These are phyloP conservation scores for Amazona finschi DNA, from an alignment of 2,797 vertebrate species.

Conservation along the genomic window DNA sequence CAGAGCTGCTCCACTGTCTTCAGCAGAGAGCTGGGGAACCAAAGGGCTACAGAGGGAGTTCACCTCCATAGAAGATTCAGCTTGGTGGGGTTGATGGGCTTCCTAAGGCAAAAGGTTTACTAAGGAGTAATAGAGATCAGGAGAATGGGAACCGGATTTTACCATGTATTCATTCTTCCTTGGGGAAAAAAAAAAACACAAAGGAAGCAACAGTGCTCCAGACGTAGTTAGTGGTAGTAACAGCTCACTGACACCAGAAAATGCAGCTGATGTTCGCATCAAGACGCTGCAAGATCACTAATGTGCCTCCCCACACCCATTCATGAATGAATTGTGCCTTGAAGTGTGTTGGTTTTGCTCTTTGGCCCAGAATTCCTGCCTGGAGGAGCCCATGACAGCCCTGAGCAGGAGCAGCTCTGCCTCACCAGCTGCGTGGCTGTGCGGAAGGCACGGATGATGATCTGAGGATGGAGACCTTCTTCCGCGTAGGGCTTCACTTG, in stretches of 20 bases:
- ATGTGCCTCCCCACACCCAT: rapidly evolving
- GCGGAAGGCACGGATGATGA: conserved; percentile 96
- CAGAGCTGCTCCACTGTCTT: not conserved
- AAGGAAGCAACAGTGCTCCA: rapidly evolving
- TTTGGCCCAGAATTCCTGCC: not conserved
- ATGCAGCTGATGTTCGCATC: not conserved
- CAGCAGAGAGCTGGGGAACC: not conserved
- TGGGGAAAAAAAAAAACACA: not conserved
- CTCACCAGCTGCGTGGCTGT: conserved; percentile 86
- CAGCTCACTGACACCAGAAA: not conserved
- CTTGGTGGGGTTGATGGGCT: not conserved
- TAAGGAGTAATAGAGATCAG: not conserved
- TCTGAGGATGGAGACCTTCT: conserved; percentile 95
- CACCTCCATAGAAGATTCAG: not conserved
- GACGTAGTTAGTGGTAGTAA: not conserved
- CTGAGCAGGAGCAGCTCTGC: not conserved
- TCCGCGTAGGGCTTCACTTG: conserved; percentile 94
- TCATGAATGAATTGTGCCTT: not conserved
- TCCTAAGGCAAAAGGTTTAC: rapidly evolving
- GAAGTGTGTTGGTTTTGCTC: rapidly evolving
- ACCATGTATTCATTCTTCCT: not conserved
- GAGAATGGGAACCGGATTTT: rapidly evolving
- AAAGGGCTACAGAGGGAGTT: not conserved
- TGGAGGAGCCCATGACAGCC: rapidly evolving
- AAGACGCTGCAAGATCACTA: rapidly evolving